A percentile compares a stretch with the other conserved stretches of the same genome.
Evolutionary conservation across 2,113 vertebrate genomes (phyloP).

Genomic region (Dinomys branickii): DNA sequence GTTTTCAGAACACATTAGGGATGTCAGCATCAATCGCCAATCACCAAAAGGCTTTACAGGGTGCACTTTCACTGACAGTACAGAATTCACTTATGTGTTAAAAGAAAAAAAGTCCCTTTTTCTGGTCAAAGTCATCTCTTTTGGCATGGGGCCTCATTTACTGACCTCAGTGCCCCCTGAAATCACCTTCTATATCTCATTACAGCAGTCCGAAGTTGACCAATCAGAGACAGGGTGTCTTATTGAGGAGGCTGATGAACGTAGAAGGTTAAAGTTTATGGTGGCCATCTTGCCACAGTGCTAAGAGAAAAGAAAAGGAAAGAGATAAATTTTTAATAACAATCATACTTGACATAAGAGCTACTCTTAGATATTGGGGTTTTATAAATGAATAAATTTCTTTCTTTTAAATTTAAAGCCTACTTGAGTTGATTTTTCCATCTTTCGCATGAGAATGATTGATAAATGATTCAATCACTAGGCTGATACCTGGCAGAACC

Average conservation of each 20-base stretch:
- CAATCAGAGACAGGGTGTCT: background rate
- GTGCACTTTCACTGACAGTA: background rate
- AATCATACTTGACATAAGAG: background rate
- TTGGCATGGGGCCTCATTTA: background rate
- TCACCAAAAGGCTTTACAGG: background rate
- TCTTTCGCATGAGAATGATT: background rate
- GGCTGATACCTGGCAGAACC: background rate
- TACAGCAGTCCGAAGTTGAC: background rate
- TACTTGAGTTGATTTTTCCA: background rate
- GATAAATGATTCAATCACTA: background rate
- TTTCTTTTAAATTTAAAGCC: background rate
- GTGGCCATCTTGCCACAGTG: background rate
- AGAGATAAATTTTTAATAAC: background rate
- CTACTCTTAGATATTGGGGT: background rate
- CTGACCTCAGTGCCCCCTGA: background rate
- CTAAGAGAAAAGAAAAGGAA: background rate
- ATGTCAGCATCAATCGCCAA: background rate
- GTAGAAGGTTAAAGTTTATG: background rate
- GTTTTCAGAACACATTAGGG: background rate
- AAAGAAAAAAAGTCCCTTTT: background rate
- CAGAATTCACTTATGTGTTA: background rate
- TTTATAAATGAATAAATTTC: background rate
- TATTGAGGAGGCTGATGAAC: background rate
- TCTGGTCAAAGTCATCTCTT: slow-evolving; percentile 19
- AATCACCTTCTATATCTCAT: background rate